Conservation (phyloP, 2,888 invertebrate genomes). For the Sinohyriopsis cumingii region DNA sequence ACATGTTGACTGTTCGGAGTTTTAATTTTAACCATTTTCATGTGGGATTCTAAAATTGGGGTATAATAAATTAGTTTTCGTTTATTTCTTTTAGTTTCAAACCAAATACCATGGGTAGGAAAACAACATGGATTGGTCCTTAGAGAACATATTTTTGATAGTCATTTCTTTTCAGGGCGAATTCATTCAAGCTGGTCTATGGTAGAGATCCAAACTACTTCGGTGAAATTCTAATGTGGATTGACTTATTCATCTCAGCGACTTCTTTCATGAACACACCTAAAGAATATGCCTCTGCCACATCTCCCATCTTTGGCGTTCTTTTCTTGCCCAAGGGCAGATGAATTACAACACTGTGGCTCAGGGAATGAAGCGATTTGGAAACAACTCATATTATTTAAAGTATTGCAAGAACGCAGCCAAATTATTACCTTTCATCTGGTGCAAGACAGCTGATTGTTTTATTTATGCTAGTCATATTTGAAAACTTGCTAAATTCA, state of each 20-base stretch:
- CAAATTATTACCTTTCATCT: conserved; percentile 68
- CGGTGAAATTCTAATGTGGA: conserved; percentile 70
- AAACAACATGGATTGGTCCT: no score
- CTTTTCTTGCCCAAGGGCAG: conserved; percentile 68
- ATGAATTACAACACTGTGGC: conserved; percentile 70
- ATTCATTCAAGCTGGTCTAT: conserved; percentile 65
- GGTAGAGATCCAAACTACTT: conserved; percentile 71
- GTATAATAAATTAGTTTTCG: no score
- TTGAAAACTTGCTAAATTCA: no score
- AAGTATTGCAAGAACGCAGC: conserved; percentile 69
- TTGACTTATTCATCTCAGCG: conserved; percentile 61
- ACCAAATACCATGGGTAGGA: no score
- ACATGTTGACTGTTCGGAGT: no score
- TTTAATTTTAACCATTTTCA: no score
- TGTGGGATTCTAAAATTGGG: no score
- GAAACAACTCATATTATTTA: conserved; percentile 62
- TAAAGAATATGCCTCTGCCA: conserved; percentile 53
- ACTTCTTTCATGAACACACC: conserved; percentile 51
- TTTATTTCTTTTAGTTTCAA: no score
- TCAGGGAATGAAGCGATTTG: conserved; percentile 67
- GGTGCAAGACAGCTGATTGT: conserved; percentile 29
- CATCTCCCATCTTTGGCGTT: conserved; percentile 68
- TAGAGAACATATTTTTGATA: not conserved
- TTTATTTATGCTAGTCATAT: no score
- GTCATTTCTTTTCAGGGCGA: conserved; percentile 49